A percentile compares a stretch with the other conserved stretches of the same genome.
Evolutionary conservation across 2,888 invertebrate genomes (phyloP).

Genomic region (Halictus quadricinctus): DNA sequence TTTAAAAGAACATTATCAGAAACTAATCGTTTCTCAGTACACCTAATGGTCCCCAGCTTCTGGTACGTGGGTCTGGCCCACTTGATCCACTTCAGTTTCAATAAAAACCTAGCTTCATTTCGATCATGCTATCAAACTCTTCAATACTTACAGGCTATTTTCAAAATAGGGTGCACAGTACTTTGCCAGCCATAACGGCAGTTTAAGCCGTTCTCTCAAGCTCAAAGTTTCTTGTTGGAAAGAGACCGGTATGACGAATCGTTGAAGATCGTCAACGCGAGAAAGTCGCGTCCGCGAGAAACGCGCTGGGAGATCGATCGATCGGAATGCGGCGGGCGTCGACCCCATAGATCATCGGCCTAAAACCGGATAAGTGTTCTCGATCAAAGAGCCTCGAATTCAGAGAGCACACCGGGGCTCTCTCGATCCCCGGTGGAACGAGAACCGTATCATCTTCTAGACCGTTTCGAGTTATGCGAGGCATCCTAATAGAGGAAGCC

Average conservation of each 20-base stretch:
- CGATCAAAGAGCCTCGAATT: conserved; percentile 13
- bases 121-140: neutral
- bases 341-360: conserved; percentile 2
- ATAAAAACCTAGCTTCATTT: neutral
- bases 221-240: neutral
- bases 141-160: neutral
- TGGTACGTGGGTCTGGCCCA: neutral
- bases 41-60: neutral
- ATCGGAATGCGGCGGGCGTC: neutral
- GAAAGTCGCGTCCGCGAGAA: neutral
- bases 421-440: conserved; percentile 19
- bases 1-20: too few relatives aligned
- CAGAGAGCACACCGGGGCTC: neutral
- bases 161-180: too few relatives aligned
- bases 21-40: too few relatives aligned
- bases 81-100: neutral
- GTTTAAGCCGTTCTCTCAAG: too few relatives aligned
- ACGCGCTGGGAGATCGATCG: neutral
- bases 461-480: conserved; percentile 59
- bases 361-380: conserved; percentile 21
- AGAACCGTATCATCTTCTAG: conserved; percentile 50
- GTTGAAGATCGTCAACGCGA: neutral
- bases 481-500: conserved; percentile 67
- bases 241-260: too few relatives aligned
- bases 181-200: neutral